These are phyloP conservation scores for Epirrhoe alternata DNA, from an alignment of 2,888 invertebrate genomes.

Conservation along the genomic window DNA sequence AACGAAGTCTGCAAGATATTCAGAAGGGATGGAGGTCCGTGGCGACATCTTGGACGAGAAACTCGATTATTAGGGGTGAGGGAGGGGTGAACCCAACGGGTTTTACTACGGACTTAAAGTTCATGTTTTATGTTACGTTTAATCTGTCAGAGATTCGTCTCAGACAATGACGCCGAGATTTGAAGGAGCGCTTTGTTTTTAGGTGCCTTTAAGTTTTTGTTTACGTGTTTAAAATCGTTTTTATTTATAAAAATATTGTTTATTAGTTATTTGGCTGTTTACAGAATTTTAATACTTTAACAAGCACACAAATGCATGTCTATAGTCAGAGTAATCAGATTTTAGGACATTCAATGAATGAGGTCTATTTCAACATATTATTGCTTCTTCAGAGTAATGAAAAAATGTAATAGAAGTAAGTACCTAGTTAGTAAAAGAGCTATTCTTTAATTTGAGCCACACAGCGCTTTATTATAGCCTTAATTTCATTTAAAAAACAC, in stretches of 20 bases:
- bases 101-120: constrained; percentile 39
- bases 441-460: constrained; percentile 15
- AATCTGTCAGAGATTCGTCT: constrained; percentile 42
- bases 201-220: constrained; percentile 3
- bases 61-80: constrained; percentile 72
- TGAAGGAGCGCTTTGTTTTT: constrained; percentile 17
- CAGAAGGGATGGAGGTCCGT: constrained; percentile 61
- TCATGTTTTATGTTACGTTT: constrained; percentile 42
- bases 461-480: constrained; percentile 11
- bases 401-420: too few species aligned
- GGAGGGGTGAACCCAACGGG: constrained; percentile 32
- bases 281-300: too few species aligned
- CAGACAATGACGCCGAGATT: constrained; percentile 29
- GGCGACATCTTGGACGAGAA: constrained; percentile 73
- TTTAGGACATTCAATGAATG: too few species aligned
- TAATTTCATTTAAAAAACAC: constrained; percentile 25
- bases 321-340: too few species aligned
- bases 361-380: too few species aligned
- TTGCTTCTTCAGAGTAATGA: constrained; percentile 4
- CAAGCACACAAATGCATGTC: too few species aligned
- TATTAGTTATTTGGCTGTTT: not conserved
- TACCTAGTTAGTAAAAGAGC: too few species aligned
- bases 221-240: not conserved
- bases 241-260: not conserved
- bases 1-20: constrained; percentile 56